These are phyloP conservation scores for Drosophila orena DNA, from an alignment of 1,140 invertebrate genomes.

Conservation along the genomic window DNA sequence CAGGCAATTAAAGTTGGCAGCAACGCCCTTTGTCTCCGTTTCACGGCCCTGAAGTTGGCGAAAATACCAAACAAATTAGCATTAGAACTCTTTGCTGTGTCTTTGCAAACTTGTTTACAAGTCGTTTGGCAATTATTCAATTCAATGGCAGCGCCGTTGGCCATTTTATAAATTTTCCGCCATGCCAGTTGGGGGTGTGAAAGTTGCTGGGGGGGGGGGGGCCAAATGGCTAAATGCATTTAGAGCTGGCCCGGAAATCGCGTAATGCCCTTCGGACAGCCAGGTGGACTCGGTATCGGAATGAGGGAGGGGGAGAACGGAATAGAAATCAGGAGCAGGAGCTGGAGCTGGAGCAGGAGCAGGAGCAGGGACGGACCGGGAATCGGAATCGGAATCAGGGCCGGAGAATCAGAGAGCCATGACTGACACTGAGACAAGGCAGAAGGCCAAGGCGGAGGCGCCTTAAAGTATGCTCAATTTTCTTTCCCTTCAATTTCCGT, in stretches of 20 bases:
- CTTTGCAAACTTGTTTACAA: constrained; percentile 64
- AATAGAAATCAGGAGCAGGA: too few relatives aligned
- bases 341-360: background rate
- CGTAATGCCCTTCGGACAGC: constrained; percentile 27
- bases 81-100: constrained; percentile 44
- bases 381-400: background rate
- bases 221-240: constrained; percentile 43
- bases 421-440: constrained; percentile 5
- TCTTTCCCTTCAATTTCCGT: constrained; percentile 67
- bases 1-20: constrained; percentile 33
- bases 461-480: constrained; percentile 66
- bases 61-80: constrained; percentile 61
- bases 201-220: background rate
- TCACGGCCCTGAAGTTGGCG: constrained; percentile 9
- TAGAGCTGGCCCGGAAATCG: constrained; percentile 55
- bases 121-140: constrained; percentile 78
- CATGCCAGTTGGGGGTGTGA: background rate
- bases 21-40: constrained; percentile 9
- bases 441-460: constrained; percentile 13
- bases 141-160: constrained; percentile 57
- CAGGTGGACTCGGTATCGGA: constrained; percentile 4
- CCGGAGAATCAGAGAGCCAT: background rate
- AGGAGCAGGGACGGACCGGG: too few relatives aligned
- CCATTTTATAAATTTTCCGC: constrained; percentile 55
- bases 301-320: too few relatives aligned